These are phyloP conservation scores for Parnassius mnemosyne DNA, from an alignment of 2,888 invertebrate genomes.

Conservation along the genomic window DNA sequence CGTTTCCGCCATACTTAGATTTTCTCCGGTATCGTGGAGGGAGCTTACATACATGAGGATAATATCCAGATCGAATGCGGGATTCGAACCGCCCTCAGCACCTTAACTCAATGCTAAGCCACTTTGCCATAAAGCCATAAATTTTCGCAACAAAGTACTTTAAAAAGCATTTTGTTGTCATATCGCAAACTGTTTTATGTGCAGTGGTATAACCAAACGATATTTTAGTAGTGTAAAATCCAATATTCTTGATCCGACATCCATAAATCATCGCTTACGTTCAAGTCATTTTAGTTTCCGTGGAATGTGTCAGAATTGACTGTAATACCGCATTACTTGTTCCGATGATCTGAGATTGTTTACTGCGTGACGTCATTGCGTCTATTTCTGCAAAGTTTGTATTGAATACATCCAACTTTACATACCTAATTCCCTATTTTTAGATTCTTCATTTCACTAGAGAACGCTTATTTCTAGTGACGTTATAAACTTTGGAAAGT, in stretches of 20 bases:
- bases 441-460: conserved; percentile 19
- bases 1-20: too few relatives aligned
- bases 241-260: conserved; percentile 13
- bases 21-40: too few relatives aligned
- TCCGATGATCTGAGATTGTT: conserved; percentile 22
- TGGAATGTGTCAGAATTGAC: conserved; percentile 22
- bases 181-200: too few relatives aligned
- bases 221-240: conserved; percentile 9
- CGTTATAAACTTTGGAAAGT: conserved; percentile 15
- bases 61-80: too few relatives aligned
- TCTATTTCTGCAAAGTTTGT: conserved; percentile 25
- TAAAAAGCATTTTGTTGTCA: too few relatives aligned
- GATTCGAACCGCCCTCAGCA: too few relatives aligned
- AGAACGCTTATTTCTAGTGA: conserved; percentile 12
- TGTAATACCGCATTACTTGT: conserved; percentile 8
- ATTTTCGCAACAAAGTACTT: too few relatives aligned
- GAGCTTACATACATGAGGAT: too few relatives aligned
- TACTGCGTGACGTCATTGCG: conserved; percentile 22
- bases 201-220: too few relatives aligned
- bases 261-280: conserved; percentile 22
- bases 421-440: conserved; percentile 23
- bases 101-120: too few relatives aligned
- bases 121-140: too few relatives aligned
- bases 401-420: conserved; percentile 22
- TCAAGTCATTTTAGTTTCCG: conserved; percentile 15